A percentile compares a stretch with the other conserved stretches of the same genome.
These are phyloP conservation scores for Ernsta delagoae DNA, from an alignment of 2,888 invertebrate genomes.

Conservation along the genomic window DNA sequence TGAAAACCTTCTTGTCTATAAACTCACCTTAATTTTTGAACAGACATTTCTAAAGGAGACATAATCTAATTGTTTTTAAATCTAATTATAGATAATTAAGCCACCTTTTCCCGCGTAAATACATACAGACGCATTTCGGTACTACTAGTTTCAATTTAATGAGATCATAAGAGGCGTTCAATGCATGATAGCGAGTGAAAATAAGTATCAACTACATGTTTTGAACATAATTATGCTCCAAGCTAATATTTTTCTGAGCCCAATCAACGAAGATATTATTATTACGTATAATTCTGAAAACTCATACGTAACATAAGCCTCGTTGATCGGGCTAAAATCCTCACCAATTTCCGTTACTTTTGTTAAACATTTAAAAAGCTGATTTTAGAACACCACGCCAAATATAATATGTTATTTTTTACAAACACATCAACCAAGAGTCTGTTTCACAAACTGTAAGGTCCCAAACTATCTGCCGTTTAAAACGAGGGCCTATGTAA, in stretches of 20 bases:
- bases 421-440: too few species aligned
- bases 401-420: background rate
- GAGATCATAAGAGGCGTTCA: slow-evolving; percentile 54
- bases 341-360: background rate
- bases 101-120: slow-evolving; percentile 33
- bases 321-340: slow-evolving; percentile 20
- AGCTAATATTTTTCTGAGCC: background rate
- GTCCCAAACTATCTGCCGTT: too few species aligned
- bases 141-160: slow-evolving; percentile 41
- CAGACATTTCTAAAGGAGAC: background rate
- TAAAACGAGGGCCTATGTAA: too few species aligned
- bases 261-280: background rate
- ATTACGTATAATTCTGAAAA: background rate
- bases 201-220: too few species aligned
- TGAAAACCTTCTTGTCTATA: slow-evolving; percentile 10
- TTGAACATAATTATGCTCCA: slow-evolving; percentile 31
- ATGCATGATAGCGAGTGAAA: slow-evolving; percentile 37
- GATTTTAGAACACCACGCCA: background rate
- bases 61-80: too few species aligned
- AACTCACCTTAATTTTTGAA: background rate
- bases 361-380: background rate
- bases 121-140: slow-evolving; percentile 42
- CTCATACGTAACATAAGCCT: background rate
- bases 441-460: too few species aligned
- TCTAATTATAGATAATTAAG: too few species aligned